These are phyloP conservation scores for Ecliptopera silaceata DNA, from an alignment of 2,888 invertebrate genomes.

Conservation along the genomic window DNA sequence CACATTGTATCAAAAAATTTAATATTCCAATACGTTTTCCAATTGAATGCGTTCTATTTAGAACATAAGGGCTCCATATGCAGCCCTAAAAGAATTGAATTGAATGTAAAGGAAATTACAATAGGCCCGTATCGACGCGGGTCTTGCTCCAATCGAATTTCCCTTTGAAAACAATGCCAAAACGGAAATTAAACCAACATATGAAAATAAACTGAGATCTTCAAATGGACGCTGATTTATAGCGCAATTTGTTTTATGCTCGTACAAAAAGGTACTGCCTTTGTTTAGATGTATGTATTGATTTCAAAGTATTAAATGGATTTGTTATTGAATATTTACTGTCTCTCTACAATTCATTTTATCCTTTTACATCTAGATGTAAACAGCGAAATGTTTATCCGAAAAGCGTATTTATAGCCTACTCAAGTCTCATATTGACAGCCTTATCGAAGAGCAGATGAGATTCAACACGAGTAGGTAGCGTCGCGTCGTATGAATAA, in stretches of 20 bases:
- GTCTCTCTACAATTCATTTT: neutral
- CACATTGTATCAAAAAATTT: constrained; percentile 25
- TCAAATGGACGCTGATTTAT: constrained; percentile 57
- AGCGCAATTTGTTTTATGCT: constrained; percentile 33
- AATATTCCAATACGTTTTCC: constrained; percentile 48
- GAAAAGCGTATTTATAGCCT: constrained; percentile 18
- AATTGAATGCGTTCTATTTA: constrained; percentile 53
- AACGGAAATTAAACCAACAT: constrained; percentile 78
- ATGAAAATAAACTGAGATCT: constrained; percentile 64
- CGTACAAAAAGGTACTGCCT: constrained; percentile 1
- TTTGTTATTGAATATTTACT: constrained; percentile 3
- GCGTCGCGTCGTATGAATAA: constrained; percentile 38
- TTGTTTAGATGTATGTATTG: constrained; percentile 11
- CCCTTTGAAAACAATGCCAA: constrained; percentile 73
- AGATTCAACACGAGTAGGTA: constrained; percentile 14
- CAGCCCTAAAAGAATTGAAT: constrained; percentile 72
- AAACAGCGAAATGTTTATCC: constrained; percentile 1
- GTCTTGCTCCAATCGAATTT: constrained; percentile 71
- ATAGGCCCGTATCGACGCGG: constrained; percentile 62
- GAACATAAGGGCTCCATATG: constrained; percentile 54
- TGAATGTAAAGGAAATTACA: constrained; percentile 78
- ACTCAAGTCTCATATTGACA: constrained; percentile 11
- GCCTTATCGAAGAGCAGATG: constrained; percentile 5
- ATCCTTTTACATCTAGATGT: constrained; percentile 2
- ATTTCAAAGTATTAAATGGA: neutral